Base-by-base conservation (phyloP, 2,888 invertebrate genomes). In the Chymomyza amoena region DNA sequence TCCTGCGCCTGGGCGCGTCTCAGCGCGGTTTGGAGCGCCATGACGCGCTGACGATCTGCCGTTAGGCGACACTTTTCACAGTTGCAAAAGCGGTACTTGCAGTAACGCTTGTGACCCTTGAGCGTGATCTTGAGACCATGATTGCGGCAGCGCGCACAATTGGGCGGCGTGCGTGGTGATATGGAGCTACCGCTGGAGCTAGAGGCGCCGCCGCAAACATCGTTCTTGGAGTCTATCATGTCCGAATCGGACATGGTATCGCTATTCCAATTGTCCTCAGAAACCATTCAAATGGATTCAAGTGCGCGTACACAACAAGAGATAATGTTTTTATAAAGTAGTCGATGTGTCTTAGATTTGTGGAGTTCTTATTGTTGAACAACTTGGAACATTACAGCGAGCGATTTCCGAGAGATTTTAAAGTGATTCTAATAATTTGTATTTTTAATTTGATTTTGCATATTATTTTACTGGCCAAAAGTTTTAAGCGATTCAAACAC, bases 21-120 rank as follows among this genome's bases (percentile, higher is more conserved):
- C 78, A 96, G 90, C 0, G 97, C 97, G 32, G 97, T 97, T 92
- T 97, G 96, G 89, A 94, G 92, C 70, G 97, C 97, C 97, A 97
- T 98, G 69, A 97, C 96, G 18, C 96, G 93, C 92, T 97, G 97
- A 61, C 98, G 92, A 89, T 97, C 97, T 0, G 96, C 96, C 0
- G 97, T 97, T 69, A 97, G 92, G 74, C 95, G 94, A 91, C 98
- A 98, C 92, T 96, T 96, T 79, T 95, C 95, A 92, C 98, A 98
- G 73, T 93, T 94, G 92, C 98, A 98, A 90, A 94, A 93, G 76
- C 96, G 95, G 92, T 94, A 97, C 88, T 95, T 94, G 93, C 98
- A 98, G 92, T 97, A 97, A 39, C 97, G 94, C 91, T 98, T 98
- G 93, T 98, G 98, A 16, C 97, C 97, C 92, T 97, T 97, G 77